phyloP scores from a whole-genome alignment of 2,113 vertebrate genomes.

The Furnarius figulus region DNA sequence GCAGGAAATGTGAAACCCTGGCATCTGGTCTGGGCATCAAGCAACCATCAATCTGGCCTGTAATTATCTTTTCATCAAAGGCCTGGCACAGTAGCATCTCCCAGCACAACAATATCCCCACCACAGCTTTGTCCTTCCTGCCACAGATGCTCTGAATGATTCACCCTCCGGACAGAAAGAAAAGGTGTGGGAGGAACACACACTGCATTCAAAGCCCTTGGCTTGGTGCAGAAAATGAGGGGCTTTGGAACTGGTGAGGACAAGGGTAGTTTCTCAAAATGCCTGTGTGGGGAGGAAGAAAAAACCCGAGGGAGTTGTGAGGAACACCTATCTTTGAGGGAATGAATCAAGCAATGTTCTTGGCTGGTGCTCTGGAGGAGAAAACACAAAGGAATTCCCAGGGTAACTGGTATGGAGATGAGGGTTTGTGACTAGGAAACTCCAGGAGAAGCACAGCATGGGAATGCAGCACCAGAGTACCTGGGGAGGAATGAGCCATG shows the following conservation, averaged over 20 bases:
- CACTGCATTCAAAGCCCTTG: background rate
- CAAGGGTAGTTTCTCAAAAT: background rate
- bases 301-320: background rate
- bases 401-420: background rate
- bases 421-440: background rate
- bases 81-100: background rate
- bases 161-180: conserved; percentile 13
- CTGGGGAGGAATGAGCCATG: background rate
- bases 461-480: background rate
- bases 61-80: conserved; percentile 1
- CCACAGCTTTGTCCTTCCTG: conserved; percentile 23
- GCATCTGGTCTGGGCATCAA: conserved; percentile 2
- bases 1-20: background rate
- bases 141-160: background rate
- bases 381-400: background rate
- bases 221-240: background rate
- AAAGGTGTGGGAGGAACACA: background rate
- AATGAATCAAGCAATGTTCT: background rate
- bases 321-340: background rate
- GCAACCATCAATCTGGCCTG: background rate
- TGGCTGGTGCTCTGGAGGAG: background rate
- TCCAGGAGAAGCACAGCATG: background rate
- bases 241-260: background rate
- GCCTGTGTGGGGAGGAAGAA: background rate
- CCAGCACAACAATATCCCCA: background rate